These are phyloP conservation scores for Hymenopus coronatus DNA, from an alignment of 2,888 invertebrate species.

Conservation along the genomic window DNA sequence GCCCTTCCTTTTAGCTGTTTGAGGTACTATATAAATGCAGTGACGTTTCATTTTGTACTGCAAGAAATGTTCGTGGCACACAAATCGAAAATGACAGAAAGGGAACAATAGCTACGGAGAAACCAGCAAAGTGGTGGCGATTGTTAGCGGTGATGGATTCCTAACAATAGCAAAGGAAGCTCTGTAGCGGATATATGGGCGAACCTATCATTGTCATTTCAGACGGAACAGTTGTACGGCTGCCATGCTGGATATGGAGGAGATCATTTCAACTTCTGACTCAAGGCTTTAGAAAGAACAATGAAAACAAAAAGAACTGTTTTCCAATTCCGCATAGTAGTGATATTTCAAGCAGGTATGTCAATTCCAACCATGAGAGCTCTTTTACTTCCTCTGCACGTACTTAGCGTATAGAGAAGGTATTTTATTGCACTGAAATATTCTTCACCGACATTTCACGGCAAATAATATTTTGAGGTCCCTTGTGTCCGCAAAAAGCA, in stretches of 20 bases:
- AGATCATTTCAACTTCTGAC: neutral
- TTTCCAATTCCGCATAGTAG: no score
- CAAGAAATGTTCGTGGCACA: neutral
- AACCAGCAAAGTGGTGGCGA: neutral
- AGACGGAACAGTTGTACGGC: neutral
- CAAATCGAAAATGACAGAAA: neutral
- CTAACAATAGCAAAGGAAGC: neutral
- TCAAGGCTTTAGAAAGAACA: neutral
- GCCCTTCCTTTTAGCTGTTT: neutral
- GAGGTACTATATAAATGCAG: neutral
- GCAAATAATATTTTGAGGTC: no score
- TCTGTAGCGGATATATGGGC: neutral
- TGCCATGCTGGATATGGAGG: neutral
- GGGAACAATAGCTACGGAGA: neutral
- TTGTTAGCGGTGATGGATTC: neutral
- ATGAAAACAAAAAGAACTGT: neutral
- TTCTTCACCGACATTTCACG: no score
- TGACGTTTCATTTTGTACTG: neutral
- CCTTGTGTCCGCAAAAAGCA: no score
- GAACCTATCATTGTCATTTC: neutral
- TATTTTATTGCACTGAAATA: no score
- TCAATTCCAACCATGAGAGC: no score
- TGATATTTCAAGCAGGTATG: no score
- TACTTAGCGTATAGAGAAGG: no score
- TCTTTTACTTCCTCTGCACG: no score